Conservation (phyloP, 1,140 invertebrate genomes). For the Apis dorsata region DNA sequence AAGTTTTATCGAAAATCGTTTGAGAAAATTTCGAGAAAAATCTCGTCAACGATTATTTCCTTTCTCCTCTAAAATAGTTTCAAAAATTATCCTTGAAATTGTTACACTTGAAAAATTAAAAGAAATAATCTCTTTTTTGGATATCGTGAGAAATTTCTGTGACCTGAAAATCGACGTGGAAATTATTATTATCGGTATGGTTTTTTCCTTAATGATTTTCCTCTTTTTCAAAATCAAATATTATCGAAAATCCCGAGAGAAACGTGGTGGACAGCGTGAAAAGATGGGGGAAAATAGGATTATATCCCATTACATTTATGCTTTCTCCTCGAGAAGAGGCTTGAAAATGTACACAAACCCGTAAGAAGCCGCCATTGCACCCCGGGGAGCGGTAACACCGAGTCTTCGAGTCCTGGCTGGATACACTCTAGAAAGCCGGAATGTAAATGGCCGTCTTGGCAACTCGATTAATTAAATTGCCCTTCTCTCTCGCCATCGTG, state of each 20-base stretch:
- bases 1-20: not conserved
- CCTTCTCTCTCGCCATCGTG: constrained; percentile 15
- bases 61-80: not conserved
- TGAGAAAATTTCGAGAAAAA: not conserved
- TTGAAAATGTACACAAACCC: constrained; percentile 46
- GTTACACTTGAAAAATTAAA: too few relatives aligned
- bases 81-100: too few relatives aligned
- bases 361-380: constrained; percentile 68
- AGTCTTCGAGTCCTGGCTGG: constrained; percentile 25
- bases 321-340: constrained; percentile 17
- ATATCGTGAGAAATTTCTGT: too few relatives aligned
- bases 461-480: constrained; percentile 75
- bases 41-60: not conserved
- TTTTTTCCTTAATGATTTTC: not conserved
- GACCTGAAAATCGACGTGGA: not conserved
- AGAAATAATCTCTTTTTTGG: too few relatives aligned
- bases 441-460: constrained; percentile 70
- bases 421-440: constrained; percentile 63
- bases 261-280: not conserved
- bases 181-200: not conserved
- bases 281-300: constrained; percentile 30
- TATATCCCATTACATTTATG: constrained; percentile 25
- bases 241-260: not conserved
- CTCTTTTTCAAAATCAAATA: not conserved
- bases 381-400: constrained; percentile 67